A percentile compares a stretch with the other conserved stretches of the same genome.
Evolutionary conservation across 2,113 vertebrate species (phyloP).

Genomic region (Vireo altiloquus): DNA sequence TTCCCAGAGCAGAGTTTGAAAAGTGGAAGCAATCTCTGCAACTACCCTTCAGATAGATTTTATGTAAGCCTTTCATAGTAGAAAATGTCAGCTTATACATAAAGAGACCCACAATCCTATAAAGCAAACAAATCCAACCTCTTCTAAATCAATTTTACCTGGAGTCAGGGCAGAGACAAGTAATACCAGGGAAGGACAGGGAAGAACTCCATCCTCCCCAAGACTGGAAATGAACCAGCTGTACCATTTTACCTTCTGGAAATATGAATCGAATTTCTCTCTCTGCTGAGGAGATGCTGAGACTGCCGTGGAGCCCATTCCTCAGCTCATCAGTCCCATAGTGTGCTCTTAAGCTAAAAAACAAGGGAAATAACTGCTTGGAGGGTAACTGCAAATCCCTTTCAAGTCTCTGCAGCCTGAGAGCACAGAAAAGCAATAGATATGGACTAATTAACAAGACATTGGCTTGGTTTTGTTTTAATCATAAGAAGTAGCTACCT

Average conservation of each 20-base stretch:
- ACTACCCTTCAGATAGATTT: not conserved
- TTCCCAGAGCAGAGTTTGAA: not conserved
- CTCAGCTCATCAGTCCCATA: conserved; percentile 89
- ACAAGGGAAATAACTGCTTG: not conserved
- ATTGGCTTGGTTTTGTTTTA: not conserved
- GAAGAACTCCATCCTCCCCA: not conserved
- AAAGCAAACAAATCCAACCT: not conserved
- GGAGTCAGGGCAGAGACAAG: not conserved
- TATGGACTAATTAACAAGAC: not conserved
- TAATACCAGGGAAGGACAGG: not conserved
- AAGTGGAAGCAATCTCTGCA: not conserved
- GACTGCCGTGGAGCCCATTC: conserved; percentile 91
- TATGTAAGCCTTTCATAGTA: not conserved
- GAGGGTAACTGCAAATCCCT: not conserved
- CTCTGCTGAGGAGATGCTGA: conserved; percentile 79
- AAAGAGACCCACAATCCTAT: not conserved
- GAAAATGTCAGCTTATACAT: not conserved
- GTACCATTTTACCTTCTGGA: conserved; percentile 80
- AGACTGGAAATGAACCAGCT: not conserved
- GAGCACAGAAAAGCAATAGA: not conserved
- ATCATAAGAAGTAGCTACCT: not conserved
- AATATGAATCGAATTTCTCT: conserved; percentile 93
- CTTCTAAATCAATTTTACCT: not conserved
- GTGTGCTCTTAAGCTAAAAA: conserved; percentile 86
- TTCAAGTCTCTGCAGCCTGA: not conserved